Conservation (phyloP, 2,888 invertebrate species). For the Agonopterix subpropinquella region DNA sequence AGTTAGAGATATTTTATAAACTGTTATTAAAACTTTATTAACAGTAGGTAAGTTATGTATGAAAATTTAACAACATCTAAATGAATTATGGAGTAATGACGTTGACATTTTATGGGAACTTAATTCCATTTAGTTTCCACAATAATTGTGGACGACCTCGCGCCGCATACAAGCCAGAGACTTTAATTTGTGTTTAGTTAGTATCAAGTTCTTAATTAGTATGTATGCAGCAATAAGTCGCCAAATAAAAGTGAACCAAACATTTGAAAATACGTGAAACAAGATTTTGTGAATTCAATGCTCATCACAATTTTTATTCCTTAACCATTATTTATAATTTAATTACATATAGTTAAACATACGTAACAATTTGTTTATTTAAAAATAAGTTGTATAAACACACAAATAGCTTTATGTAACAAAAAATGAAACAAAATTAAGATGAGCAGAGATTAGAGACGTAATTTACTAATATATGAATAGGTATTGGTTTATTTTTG, state of each 20-base stretch:
- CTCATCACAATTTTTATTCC: constrained; percentile 52
- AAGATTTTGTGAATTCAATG: constrained; percentile 53
- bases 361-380: not conserved
- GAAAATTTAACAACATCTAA: constrained; percentile 50
- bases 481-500: constrained; percentile 33
- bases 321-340: not conserved
- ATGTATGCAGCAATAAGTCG: constrained; percentile 23
- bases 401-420: constrained; percentile 2
- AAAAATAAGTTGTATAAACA: constrained; percentile 6
- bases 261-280: constrained; percentile 75
- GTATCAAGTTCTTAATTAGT: constrained; percentile 20
- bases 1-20: constrained; percentile 49
- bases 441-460: constrained; percentile 59
- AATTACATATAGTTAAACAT: not conserved
- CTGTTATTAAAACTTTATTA: constrained; percentile 45
- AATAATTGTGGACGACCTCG: constrained; percentile 32
- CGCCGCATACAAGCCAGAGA: constrained; percentile 17
- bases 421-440: constrained; percentile 33
- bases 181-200: constrained; percentile 12
- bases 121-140: constrained; percentile 69
- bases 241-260: constrained; percentile 34
- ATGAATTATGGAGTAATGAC: constrained; percentile 39
- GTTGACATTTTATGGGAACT: constrained; percentile 60
- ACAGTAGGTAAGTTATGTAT: constrained; percentile 36
- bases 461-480: constrained; percentile 16